Percentiles rank a stretch among this genome's conserved stretches.
These are phyloP conservation scores for Mustelus asterias DNA, from an alignment of 2,113 vertebrate genomes.

Conservation along the genomic window DNA sequence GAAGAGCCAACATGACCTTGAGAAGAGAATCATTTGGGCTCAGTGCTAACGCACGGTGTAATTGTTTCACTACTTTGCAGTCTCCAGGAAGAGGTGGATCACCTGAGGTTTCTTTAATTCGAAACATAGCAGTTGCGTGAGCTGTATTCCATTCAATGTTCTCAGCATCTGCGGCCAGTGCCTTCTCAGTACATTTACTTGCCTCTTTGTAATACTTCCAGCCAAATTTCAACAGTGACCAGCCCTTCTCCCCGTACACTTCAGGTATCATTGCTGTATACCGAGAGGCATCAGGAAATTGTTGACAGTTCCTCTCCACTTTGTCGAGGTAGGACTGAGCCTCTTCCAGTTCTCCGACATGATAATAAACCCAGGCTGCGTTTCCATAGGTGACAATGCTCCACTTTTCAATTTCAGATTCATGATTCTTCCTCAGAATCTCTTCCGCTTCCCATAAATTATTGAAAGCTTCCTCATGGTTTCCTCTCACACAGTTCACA, in stretches of 20 bases:
- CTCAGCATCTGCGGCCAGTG: conserved; percentile 47
- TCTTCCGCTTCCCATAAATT: conserved; percentile 39
- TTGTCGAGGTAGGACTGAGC: conserved; percentile 53
- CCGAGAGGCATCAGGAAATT: not conserved
- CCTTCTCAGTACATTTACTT: conserved; percentile 44
- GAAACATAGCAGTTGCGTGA: conserved; percentile 57
- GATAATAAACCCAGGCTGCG: conserved; percentile 46
- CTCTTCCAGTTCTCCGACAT: conserved; percentile 33
- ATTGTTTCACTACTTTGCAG: conserved; percentile 40
- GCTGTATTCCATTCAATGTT: conserved; percentile 59
- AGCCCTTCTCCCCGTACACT: conserved; percentile 47
- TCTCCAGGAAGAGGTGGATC: conserved; percentile 37
- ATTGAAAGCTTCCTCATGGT: conserved; percentile 34
- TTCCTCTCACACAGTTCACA: conserved; percentile 40
- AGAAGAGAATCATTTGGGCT: conserved; percentile 53
- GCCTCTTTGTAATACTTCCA: conserved; percentile 42
- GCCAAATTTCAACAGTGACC: conserved; percentile 45
- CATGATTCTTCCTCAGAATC: conserved; percentile 34
- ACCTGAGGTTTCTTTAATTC: conserved; percentile 42
- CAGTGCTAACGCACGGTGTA: conserved; percentile 54
- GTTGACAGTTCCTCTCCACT: conserved; percentile 47
- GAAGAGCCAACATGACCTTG: conserved; percentile 56
- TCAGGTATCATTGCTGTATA: conserved; percentile 43
- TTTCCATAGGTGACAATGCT: conserved; percentile 45
- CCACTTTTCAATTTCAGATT: conserved; percentile 34